Base-by-base conservation (phyloP, 1,140 invertebrate genomes). In the Holotrichia oblita region DNA sequence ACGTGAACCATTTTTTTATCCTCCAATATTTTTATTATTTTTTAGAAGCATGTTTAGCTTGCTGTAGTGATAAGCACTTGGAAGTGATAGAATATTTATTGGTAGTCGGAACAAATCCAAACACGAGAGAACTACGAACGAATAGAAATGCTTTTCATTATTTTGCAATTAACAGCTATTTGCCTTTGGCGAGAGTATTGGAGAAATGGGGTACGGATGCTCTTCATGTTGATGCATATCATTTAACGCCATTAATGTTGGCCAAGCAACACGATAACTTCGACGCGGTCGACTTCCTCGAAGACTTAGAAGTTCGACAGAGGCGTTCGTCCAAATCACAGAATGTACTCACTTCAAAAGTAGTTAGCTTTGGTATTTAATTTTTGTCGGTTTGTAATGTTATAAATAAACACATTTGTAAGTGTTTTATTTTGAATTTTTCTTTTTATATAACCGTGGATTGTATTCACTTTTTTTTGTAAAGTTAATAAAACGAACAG, bases 121-220 rank as follows among this genome's bases (percentile, higher is more conserved):
- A 81, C 14, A 40, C 73, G 14, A 64, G 10, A 14, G 72, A 79
- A n/a, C 3, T 44, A n/a, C 27, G 34, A 8, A 75, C 76, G 2
- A 73, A 75, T 9, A 80, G 80, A 42, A 84, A 80, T 78, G 80
- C 80, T 10, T 55, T 84, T 24, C 83, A 84, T 73, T 81, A 80
- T 41, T 80, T 80, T 27, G 83, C 80, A 6, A 77, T 82, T 40
- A 80, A 77, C 10, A 79, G 79, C 20, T 80, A 79, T 73, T 24
- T 80, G 27, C 77, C 77, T 4, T 27, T 84, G 17, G 80, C 80
- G 0, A 41, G 61, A 14, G 40, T 77, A 73, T 77, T 84, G 42
- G 55, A 78, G 0, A 17, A 81, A 10, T 42, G 24, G 10, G 82
- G 82, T n/a, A 80, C 79, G 9, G 48, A 80, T 40, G 6, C 17